phyloP scores from a whole-genome alignment of 2,797 vertebrate genomes.

The Nannoperca obscura region DNA sequence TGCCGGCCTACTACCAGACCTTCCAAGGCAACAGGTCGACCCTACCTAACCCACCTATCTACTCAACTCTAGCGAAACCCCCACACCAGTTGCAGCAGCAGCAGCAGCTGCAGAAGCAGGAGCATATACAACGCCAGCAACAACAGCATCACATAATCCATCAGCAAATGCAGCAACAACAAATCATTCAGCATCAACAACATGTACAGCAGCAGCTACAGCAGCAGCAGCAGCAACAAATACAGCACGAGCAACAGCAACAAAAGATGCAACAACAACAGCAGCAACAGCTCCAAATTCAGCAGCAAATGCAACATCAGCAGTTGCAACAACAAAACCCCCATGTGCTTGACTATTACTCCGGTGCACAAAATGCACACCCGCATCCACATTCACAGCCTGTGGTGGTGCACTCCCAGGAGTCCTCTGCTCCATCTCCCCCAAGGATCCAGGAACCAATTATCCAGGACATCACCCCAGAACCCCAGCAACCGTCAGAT shows the following conservation, averaged over 20 bases:
- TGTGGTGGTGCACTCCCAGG: constrained; percentile 78
- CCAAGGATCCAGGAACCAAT: constrained; percentile 72
- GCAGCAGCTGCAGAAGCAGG: constrained; percentile 86
- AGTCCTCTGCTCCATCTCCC: constrained; percentile 64
- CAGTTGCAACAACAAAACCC: constrained; percentile 84
- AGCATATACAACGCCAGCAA: constrained; percentile 76
- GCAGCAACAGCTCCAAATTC: constrained; percentile 80
- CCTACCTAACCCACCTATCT: constrained; percentile 88
- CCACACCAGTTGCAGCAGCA: constrained; percentile 88
- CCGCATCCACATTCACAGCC: constrained; percentile 84
- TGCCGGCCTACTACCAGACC: constrained; percentile 89
- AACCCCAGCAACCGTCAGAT: constrained; percentile 72
- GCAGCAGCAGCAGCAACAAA: constrained; percentile 70
- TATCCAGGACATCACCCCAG: constrained; percentile 79
- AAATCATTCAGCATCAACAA: constrained; percentile 73
- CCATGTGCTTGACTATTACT: constrained; percentile 80
- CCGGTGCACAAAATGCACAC: constrained; percentile 73
- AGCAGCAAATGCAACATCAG: constrained; percentile 89
- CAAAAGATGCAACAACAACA: constrained; percentile 70
- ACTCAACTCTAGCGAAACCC: constrained; percentile 80
- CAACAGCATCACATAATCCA: constrained; percentile 75
- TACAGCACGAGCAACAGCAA: constrained; percentile 77
- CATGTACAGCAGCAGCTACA: constrained; percentile 72
- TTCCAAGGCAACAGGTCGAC: constrained; percentile 90
- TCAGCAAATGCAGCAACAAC: constrained; percentile 72